Evolutionary conservation across 2,888 invertebrate genomes (phyloP), one percentile per base, ranked within the genome.

Genomic region (Beris chalybata): DNA sequence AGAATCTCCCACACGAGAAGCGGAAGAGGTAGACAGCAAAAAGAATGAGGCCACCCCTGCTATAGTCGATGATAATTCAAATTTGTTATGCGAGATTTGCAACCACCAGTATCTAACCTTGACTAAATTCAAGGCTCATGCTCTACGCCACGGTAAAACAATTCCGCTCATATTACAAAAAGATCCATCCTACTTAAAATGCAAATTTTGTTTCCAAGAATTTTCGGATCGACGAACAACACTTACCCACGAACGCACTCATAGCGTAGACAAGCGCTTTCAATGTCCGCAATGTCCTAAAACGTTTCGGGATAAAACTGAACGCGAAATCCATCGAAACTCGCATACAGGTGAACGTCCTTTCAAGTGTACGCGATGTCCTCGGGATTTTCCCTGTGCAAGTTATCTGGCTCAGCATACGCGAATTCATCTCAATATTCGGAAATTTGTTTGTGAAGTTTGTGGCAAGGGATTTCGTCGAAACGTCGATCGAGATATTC

Each of bases 381-480:
- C 69, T 4, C 68, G 67, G 5, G 67, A 71, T 13, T 72, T 72
- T 47, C 64, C 67, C 4, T 69, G 69, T 29, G 54, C 65, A 9
- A 70, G 67, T 29, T 71, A 72, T 57, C 58, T 70, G 22, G 57
- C 69, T 47, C 69, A 70, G 0, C 72, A 72, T 48, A 22, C 38
- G n/a, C 67, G 70, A 6, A 68, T 71, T 1, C 72, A 72, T 57
- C 66, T 50, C 12, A 70, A 68, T 13, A 61, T 47, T 2, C 72
- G 68, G 15, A 69, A 67, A 9, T 66, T 67, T 29, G 55, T 55
- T 0, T 73, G 72, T 29, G 56, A 64, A 4, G 32, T 64, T 1
- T 72, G 72, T 31, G 67, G 63, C n/a, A 71, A 71, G 61, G 58
- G 47, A 47, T 72, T 72, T 55, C 64, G 61, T n/a, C 69, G 70